These are phyloP conservation scores for Aricia artaxerxes DNA, from an alignment of 2,888 invertebrate species.

Conservation along the genomic window DNA sequence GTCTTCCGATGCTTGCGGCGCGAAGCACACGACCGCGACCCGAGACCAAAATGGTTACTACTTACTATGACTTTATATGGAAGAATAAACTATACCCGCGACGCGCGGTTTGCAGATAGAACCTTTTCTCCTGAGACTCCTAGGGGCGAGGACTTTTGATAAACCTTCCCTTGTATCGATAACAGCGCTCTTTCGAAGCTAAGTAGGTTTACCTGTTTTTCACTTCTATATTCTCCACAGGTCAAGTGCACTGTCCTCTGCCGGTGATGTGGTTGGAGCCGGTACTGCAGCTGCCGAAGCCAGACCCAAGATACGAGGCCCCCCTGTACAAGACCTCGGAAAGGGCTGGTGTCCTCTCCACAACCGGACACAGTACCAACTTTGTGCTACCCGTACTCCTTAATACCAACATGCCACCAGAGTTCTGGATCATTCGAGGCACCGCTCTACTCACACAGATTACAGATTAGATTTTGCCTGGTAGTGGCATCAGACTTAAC, in stretches of 20 bases:
- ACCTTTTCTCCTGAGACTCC: too few species aligned
- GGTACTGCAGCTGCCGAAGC: conserved; percentile 79
- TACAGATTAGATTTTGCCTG: conserved; percentile 78
- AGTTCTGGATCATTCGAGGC: conserved; percentile 94
- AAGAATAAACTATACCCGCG: too few species aligned
- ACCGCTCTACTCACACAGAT: conserved; percentile 92
- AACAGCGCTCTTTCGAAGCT: too few species aligned
- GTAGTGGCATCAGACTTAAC: background rate
- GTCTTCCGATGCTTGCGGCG: too few species aligned
- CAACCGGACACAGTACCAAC: conserved; percentile 96
- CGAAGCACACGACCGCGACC: too few species aligned
- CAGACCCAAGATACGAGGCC: conserved; percentile 84
- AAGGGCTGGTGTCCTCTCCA: conserved; percentile 91
- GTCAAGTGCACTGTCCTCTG: conserved; percentile 87
- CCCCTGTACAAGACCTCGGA: conserved; percentile 95
- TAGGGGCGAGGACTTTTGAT: too few species aligned
- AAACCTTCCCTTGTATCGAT: too few species aligned
- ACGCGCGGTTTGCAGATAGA: too few species aligned
- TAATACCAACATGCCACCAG: conserved; percentile 82
- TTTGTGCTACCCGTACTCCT: conserved; percentile 90
- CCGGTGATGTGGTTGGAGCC: conserved; percentile 85
- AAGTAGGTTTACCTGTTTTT: background rate
- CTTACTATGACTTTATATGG: too few species aligned
- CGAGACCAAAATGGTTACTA: too few species aligned
- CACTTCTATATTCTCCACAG: conserved; percentile 53